Percentiles rank a stretch among this genome's conserved stretches.
Conservation (phyloP, 2,113 vertebrate species). For the Pelodiscus sinensis region DNA sequence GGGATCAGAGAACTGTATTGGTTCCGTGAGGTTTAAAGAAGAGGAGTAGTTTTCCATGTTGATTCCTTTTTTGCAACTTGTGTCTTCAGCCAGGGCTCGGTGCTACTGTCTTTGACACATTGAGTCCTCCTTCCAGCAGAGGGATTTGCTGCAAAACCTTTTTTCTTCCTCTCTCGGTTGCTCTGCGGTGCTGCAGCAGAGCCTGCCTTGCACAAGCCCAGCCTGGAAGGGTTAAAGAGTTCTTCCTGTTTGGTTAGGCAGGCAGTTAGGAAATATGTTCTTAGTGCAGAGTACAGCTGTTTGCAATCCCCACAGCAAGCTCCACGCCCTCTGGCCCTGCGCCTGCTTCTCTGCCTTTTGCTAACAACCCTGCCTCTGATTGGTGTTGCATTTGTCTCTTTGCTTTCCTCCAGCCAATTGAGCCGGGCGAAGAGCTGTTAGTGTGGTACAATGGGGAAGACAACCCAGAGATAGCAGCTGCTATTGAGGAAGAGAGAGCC, state of each 20-base stretch:
- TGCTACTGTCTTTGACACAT: not conserved
- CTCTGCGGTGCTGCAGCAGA: not conserved
- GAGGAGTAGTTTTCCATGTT: not conserved
- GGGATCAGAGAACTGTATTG: not conserved
- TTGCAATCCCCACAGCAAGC: slow-evolving; percentile 39
- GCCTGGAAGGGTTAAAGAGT: slow-evolving; percentile 11
- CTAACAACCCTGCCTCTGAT: slow-evolving; percentile 83
- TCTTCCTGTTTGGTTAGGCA: slow-evolving; percentile 61
- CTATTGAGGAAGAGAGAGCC: slow-evolving; percentile 94
- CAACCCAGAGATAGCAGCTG: slow-evolving; percentile 97
- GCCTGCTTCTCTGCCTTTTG: slow-evolving; percentile 64
- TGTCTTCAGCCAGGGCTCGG: not conserved
- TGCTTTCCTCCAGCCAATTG: slow-evolving; percentile 88
- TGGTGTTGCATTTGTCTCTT: slow-evolving; percentile 81
- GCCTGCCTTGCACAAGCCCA: not conserved
- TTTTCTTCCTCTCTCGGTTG: too few relatives aligned
- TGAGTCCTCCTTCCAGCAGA: slow-evolving; percentile 67
- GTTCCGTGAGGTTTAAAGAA: not conserved
- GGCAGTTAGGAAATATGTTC: slow-evolving; percentile 27
- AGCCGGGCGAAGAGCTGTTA: slow-evolving; percentile 91
- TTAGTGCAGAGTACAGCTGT: slow-evolving; percentile 63
- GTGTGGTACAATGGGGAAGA: slow-evolving; percentile 97
- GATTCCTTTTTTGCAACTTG: not conserved
- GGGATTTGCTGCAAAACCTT: not conserved
- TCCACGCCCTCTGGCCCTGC: slow-evolving; percentile 56